A percentile compares a stretch with the other conserved stretches of the same genome.
These are phyloP conservation scores for Adela reaumurella DNA, from an alignment of 2,888 invertebrate species.

Conservation along the genomic window DNA sequence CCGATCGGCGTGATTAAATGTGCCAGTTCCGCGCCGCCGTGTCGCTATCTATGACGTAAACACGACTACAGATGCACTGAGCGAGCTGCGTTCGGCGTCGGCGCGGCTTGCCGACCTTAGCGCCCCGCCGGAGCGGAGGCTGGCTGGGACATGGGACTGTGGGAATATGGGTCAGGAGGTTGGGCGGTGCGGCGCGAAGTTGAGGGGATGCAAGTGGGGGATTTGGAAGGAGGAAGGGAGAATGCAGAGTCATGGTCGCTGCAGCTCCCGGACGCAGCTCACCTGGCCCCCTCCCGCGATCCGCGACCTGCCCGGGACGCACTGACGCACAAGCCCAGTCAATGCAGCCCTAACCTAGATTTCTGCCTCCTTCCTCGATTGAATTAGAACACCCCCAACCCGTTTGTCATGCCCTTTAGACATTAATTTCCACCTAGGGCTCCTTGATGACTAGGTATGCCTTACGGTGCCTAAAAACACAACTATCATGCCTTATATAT, in stretches of 20 bases:
- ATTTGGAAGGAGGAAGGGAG: background rate
- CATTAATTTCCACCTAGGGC: too few species aligned
- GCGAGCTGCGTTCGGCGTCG: background rate
- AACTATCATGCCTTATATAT: too few species aligned
- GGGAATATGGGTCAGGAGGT: background rate
- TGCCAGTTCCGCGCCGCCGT: background rate
- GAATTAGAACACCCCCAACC: too few species aligned
- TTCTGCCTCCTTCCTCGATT: too few species aligned
- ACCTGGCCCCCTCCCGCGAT: background rate
- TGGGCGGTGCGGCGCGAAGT: background rate
- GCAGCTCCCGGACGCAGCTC: background rate
- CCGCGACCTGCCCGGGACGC: too few species aligned
- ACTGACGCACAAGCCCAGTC: too few species aligned
- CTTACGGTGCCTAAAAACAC: too few species aligned
- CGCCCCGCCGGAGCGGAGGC: background rate
- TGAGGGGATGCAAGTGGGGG: background rate
- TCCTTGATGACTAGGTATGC: too few species aligned
- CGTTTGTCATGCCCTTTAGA: too few species aligned
- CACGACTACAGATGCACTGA: background rate
- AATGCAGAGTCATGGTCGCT: background rate
- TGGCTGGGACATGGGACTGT: background rate
- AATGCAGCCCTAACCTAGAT: too few species aligned
- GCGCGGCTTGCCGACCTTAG: background rate
- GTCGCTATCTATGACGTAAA: background rate
- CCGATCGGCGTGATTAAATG: background rate